phyloP scores from a whole-genome alignment of 1,140 invertebrate species.

The Bicyclus anynana region DNA sequence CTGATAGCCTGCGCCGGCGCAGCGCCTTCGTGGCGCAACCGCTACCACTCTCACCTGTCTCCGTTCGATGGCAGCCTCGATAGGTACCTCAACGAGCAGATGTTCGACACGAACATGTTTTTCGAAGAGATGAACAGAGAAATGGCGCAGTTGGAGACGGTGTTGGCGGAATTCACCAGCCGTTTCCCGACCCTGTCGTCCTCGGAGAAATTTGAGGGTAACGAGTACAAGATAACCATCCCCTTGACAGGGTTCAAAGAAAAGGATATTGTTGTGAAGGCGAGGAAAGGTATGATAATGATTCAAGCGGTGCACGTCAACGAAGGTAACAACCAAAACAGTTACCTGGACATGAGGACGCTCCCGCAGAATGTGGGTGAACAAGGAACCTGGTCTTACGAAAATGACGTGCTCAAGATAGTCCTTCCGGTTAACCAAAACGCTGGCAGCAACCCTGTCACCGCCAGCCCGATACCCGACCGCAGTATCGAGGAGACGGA shows the following conservation, averaged over 20 bases:
- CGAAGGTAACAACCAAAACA: neutral
- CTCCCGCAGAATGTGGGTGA: slow-evolving; percentile 5
- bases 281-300: slow-evolving; percentile 24
- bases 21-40: slow-evolving; percentile 20
- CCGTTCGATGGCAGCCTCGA: slow-evolving; percentile 4
- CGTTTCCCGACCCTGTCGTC: slow-evolving; percentile 22
- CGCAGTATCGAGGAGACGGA: slow-evolving; percentile 23
- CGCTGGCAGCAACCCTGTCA: neutral
- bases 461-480: neutral
- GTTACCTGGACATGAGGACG: slow-evolving; percentile 15
- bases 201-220: slow-evolving; percentile 32
- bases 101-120: slow-evolving; percentile 30
- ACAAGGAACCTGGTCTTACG: slow-evolving; percentile 14
- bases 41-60: neutral
- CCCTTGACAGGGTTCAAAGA: slow-evolving; percentile 24
- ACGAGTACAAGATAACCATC: slow-evolving; percentile 30
- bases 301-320: slow-evolving; percentile 25
- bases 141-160: slow-evolving; percentile 18
- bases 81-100: slow-evolving; percentile 11
- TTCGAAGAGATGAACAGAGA: slow-evolving; percentile 26
- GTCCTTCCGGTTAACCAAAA: slow-evolving; percentile 2
- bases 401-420: slow-evolving; percentile 10
- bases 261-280: slow-evolving; percentile 33
- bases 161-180: slow-evolving; percentile 17
- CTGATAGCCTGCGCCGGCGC: slow-evolving; percentile 19